These are phyloP conservation scores for Hippocampus kuda DNA, from an alignment of 2,797 vertebrate species.

Conservation along the genomic window DNA sequence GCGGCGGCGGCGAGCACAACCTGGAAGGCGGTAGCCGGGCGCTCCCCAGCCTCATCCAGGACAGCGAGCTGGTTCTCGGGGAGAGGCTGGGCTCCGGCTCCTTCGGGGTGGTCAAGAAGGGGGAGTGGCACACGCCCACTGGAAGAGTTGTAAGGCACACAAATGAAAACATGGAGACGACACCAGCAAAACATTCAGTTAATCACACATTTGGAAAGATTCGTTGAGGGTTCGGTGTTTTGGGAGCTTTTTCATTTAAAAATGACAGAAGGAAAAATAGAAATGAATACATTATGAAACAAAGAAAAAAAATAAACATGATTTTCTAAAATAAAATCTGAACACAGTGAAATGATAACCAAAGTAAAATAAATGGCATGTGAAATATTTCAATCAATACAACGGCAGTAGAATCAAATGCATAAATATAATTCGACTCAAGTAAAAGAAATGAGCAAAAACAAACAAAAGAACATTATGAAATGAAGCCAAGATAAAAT, in stretches of 20 bases:
- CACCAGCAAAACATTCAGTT: too few relatives aligned
- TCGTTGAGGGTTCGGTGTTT: neutral
- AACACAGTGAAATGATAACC: too few relatives aligned
- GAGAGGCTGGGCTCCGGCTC: conserved; percentile 80
- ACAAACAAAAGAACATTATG: too few relatives aligned
- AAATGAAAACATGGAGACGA: neutral
- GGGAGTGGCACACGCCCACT: conserved; percentile 71
- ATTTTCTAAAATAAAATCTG: too few relatives aligned
- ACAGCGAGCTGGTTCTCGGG: conserved; percentile 69
- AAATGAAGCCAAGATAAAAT: neutral
- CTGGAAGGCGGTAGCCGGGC: conserved; percentile 43
- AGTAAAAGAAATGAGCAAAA: too few relatives aligned
- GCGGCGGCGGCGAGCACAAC: conserved; percentile 42
- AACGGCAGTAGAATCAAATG: too few relatives aligned
- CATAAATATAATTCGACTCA: neutral
- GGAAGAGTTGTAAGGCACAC: conserved; percentile 67
- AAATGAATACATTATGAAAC: neutral
- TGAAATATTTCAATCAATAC: too few relatives aligned
- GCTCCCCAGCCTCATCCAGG: conserved; percentile 77
- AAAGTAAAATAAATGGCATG: too few relatives aligned
- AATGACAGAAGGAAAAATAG: too few relatives aligned
- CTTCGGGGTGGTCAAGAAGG: conserved; percentile 79
- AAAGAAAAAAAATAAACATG: neutral
- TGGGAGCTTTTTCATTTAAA: too few relatives aligned
- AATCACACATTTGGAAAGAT: neutral